Conservation (phyloP, 92 coral and sea anemone genomes). For the Porites divaricata region DNA sequence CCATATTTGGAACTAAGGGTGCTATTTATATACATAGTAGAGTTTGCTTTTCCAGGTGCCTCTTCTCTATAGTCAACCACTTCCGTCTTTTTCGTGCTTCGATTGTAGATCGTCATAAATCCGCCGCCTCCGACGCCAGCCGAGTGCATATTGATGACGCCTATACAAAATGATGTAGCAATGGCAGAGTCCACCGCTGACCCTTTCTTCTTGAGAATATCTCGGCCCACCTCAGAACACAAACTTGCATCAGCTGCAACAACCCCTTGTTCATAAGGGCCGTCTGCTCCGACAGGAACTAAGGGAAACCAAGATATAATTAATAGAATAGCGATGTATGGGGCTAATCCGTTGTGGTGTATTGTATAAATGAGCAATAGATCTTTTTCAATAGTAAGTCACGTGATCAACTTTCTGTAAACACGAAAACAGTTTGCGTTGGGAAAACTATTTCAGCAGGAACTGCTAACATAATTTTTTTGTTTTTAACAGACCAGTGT, state of each 20-base stretch:
- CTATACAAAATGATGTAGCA: conserved; percentile 80
- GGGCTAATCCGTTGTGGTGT: too few species aligned
- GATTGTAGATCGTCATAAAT: conserved; percentile 85
- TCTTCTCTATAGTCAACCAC: conserved; percentile 86
- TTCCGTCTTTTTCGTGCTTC: conserved; percentile 48
- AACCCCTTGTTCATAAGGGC: conserved; percentile 71
- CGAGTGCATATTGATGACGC: conserved; percentile 94
- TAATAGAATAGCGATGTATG: too few species aligned
- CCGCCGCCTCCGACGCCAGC: conserved; percentile 99
- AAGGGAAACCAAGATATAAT: not conserved
- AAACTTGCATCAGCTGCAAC: conserved; percentile 72
- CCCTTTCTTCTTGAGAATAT: conserved; percentile 69
- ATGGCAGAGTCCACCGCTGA: conserved; percentile 90
- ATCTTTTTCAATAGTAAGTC: too few species aligned
- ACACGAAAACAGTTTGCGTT: too few species aligned
- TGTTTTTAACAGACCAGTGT: too few species aligned
- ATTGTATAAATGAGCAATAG: too few species aligned
- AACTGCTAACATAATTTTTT: not conserved
- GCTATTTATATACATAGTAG: conserved; percentile 82
- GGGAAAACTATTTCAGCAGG: too few species aligned
- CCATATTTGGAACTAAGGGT: conserved; percentile 69
- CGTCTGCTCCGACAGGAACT: conserved; percentile 67
- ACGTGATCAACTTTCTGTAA: too few species aligned
- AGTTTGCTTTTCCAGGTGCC: conserved; percentile 79
- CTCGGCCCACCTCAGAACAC: conserved; percentile 81